A percentile compares a stretch with the other conserved stretches of the same genome.
These are phyloP conservation scores for Macrobrachium nipponense DNA, from an alignment of 1,140 invertebrate species.

Conservation along the genomic window DNA sequence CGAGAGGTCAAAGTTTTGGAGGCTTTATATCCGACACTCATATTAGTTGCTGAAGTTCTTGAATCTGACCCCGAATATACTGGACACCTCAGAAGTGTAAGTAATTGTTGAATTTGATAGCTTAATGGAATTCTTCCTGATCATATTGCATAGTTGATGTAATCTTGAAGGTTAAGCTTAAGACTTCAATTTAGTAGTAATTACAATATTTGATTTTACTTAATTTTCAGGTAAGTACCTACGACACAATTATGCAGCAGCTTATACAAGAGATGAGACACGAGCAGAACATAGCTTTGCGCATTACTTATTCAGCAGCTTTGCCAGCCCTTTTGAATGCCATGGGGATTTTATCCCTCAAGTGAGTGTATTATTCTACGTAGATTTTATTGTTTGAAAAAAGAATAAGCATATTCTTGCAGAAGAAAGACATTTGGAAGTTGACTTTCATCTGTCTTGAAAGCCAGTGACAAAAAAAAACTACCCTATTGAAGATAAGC, in stretches of 20 bases:
- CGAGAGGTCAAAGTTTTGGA: conserved; percentile 31
- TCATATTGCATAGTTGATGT: too few relatives aligned
- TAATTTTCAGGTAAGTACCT: conserved; percentile 4
- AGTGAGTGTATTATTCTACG: not conserved
- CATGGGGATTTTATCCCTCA: conserved; percentile 11
- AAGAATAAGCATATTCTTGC: too few relatives aligned
- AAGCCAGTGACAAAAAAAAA: too few relatives aligned
- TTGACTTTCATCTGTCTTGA: too few relatives aligned
- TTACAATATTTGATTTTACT: not conserved
- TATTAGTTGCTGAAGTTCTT: conserved; percentile 7
- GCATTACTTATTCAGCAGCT: conserved; percentile 16
- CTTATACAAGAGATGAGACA: conserved; percentile 32
- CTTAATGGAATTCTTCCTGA: too few relatives aligned
- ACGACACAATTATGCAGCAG: conserved; percentile 32
- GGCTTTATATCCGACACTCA: conserved; percentile 33
- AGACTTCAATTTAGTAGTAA: too few relatives aligned
- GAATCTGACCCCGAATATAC: conserved; percentile 38
- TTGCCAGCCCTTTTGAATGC: conserved; percentile 1
- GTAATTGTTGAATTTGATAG: not conserved
- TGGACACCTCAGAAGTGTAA: conserved; percentile 31
- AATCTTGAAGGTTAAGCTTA: too few relatives aligned
- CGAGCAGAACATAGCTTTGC: conserved; percentile 36
- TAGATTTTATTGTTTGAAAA: too few relatives aligned
- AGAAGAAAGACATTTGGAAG: too few relatives aligned
- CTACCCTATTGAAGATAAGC: too few relatives aligned